Base-by-base conservation (phyloP, 2,888 invertebrate species). In the Drosophila fungiperda region DNA sequence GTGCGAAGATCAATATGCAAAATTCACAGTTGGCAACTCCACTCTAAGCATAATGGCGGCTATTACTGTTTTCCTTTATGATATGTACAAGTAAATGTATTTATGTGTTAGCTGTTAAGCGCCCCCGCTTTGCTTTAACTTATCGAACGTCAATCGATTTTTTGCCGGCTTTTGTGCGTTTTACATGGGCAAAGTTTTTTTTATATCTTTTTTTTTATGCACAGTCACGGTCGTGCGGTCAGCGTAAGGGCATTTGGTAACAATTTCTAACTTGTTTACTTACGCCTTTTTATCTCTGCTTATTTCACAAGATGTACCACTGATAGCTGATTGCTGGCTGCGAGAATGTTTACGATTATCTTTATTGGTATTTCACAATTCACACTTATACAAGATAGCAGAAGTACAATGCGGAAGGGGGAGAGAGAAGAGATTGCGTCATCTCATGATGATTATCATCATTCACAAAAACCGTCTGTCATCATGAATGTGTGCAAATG, bases 311-410 rank as follows among this genome's bases (percentile, higher is more conserved):
- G 66, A 73, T 64, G 20, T 35, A 8, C 29, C 55, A 23, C 33
- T 53, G n/a, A 55, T 55, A 9, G 54, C 26, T 17, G 3, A 36
- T 23, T n/a, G n/a, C 36, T 54, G 26, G n/a, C 15, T 23, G 23
- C 1, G 9, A 20, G 59, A 83, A 70, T 70, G 69, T 88, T 88
- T 86, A 69, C 83, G 83, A 83, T 73, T 48, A 58, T 55, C 29
- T 49, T 52, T 11, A 23, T 15, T 36, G 23, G 29, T 64, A 77
- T 77, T 75, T 70, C 61, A 53, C 49, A 53, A 78, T 38, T 55
- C 50, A 70, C 49, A 62, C 49, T 12, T 50, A 62, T 62, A 33
- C 54, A 11, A 15, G 12, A 32, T 59, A 57, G 57, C 53, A 49
- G 17, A 23, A 26, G 32, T 33, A 12, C 15, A 12, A 45, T n/a